Evolutionary conservation across 2,797 vertebrate species (phyloP).

Genomic region (Brotula barbata): DNA sequence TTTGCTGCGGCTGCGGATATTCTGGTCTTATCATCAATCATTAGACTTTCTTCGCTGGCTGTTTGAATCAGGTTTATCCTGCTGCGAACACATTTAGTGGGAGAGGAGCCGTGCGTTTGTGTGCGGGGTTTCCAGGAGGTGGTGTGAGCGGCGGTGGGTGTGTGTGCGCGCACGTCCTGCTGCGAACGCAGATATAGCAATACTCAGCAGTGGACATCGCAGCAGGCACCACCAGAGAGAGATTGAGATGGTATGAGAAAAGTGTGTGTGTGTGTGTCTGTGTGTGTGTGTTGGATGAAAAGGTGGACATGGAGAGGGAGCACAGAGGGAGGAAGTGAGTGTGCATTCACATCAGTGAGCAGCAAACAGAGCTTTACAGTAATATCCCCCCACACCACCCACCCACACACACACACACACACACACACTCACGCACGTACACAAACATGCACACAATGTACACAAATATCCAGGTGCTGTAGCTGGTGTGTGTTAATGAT

Average conservation of each 20-base stretch:
- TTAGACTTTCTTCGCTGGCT: conserved; percentile 66
- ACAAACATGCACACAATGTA: conserved; percentile 18
- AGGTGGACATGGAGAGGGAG: conserved; percentile 38
- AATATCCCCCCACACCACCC: conserved; percentile 31
- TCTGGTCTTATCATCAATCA: conserved; percentile 78
- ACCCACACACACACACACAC: neutral
- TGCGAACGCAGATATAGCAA: conserved; percentile 69
- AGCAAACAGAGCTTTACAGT: conserved; percentile 53
- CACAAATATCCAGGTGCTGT: conserved; percentile 67
- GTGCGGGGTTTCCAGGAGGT: conserved; percentile 30
- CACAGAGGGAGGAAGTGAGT: conserved; percentile 40
- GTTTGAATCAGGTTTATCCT: conserved; percentile 74
- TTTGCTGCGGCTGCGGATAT: conserved; percentile 75
- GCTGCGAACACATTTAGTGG: conserved; percentile 72
- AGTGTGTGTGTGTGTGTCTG: conserved; percentile 26
- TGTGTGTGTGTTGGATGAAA: conserved; percentile 43
- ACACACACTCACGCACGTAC: conserved; percentile 11
- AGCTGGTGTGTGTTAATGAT: conserved; percentile 66
- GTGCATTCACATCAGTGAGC: conserved; percentile 50
- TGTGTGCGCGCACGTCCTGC: conserved; percentile 43
- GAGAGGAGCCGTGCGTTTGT: conserved; percentile 60
- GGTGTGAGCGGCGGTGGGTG: neutral
- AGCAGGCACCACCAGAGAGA: conserved; percentile 65
- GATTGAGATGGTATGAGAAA: conserved; percentile 32
- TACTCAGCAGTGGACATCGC: conserved; percentile 72